Percentiles rank a stretch among this genome's conserved stretches.
Evolutionary conservation across 2,113 vertebrate genomes (phyloP).

Genomic region (Brevimyrus niger): DNA sequence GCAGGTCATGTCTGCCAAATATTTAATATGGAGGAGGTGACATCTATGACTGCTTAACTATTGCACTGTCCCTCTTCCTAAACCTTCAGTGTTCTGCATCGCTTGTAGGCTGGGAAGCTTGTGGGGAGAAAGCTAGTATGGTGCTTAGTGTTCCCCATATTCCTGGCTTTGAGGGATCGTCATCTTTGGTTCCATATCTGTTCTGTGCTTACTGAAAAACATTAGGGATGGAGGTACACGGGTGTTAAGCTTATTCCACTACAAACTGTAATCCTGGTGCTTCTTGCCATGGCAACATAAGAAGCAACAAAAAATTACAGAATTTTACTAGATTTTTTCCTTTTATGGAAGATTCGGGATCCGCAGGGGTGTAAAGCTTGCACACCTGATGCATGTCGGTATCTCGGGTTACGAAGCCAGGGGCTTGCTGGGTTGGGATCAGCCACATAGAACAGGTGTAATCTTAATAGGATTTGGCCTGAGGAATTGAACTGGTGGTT

Average conservation of each 20-base stretch:
- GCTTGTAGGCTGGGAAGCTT: neutral
- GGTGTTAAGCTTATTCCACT: neutral
- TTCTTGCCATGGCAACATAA: neutral
- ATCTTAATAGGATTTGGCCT: slow-evolving; percentile 69
- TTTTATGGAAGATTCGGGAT: slow-evolving; percentile 8
- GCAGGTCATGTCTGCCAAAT: neutral
- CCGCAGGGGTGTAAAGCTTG: neutral
- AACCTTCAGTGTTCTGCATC: neutral
- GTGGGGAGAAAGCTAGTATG: neutral
- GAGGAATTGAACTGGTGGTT: slow-evolving; percentile 52
- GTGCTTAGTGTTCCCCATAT: neutral
- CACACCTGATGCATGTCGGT: slow-evolving; percentile 1
- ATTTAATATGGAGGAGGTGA: neutral
- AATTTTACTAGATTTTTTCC: neutral
- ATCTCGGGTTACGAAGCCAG: slow-evolving; percentile 3
- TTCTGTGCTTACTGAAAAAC: neutral
- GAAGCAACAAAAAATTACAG: neutral
- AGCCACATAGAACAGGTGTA: slow-evolving; percentile 60
- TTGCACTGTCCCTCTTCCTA: neutral
- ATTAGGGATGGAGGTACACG: neutral
- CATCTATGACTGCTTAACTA: neutral
- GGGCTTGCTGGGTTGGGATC: slow-evolving; percentile 53
- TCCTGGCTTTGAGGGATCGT: neutral
- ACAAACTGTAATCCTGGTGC: neutral
- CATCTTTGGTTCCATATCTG: neutral